Evolutionary conservation across 2,888 invertebrate species (phyloP), one percentile per base, ranked within the genome.

Genomic region (Aleiodes alternator): DNA sequence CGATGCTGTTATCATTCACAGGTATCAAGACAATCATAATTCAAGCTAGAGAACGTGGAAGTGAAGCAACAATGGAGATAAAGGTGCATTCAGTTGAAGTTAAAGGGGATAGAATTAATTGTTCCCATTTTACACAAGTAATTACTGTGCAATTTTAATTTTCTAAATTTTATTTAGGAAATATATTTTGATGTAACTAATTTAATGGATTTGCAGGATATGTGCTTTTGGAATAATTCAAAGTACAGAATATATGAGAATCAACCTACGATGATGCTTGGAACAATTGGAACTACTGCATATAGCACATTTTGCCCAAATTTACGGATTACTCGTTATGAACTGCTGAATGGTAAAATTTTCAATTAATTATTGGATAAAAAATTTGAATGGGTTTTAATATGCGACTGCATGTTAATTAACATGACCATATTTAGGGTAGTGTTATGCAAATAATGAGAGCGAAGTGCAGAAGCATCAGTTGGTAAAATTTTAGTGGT

Each of bases 241-340:
- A 85, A 82, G 43, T 89, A 88, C 79, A 84, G 82, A 75, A 85
- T 89, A 55, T 89, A 89, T 75, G 89, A 89, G 79, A 89, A 89
- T 79, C 88, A 87, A 69, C 86, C 85, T 4, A 34, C 77, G 4
- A 85, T 86, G 29, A 82, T 85, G 84, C 82, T 92, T 48, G 92
- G 92, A 7, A 84, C 86, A 3, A 82, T 92, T 0, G 90, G 90
- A 72, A 90, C 92, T 0, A 84, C 85, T 43, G 85, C 88, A 4
- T 90, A 90, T 79, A 84, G 85, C 61, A 89, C 90, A 69, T 85
- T 92, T 69, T 93, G 93, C 78, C 90, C 91, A 0, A 87, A 89
- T 70, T 90, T 90, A 80, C 88, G 89, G 59, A 85, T 92, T 48
- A 90, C 80, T 5, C 71, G 87, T 74, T 93, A 93, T 83, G 86